A percentile compares a stretch with the other conserved stretches of the same genome.
Conservation (phyloP, 1,140 invertebrate genomes). For the Paralvinella palmiformis region DNA sequence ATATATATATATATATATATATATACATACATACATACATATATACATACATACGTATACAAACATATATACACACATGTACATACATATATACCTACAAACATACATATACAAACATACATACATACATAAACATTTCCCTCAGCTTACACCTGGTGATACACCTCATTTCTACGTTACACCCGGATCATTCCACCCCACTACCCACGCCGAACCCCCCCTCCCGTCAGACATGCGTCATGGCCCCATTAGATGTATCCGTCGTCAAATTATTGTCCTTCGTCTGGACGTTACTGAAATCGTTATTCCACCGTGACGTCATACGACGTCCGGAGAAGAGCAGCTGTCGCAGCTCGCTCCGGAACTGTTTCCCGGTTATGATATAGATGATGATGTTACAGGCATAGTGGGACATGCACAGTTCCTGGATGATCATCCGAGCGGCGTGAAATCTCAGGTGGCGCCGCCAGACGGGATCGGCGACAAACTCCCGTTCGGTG, state of each 20-base stretch:
- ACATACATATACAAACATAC: not conserved
- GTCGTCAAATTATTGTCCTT: not conserved
- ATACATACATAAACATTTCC: not conserved
- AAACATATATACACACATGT: not conserved
- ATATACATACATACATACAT: conserved; percentile 19
- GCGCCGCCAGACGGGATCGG: conserved; percentile 31
- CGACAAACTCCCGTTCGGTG: conserved; percentile 17
- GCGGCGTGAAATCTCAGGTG: conserved; percentile 37
- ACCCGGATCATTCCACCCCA: not conserved
- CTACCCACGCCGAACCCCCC: not conserved
- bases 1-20: conserved; percentile 8
- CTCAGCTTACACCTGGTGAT: not conserved
- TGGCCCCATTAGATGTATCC: not conserved
- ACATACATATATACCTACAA: not conserved
- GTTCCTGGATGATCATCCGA: conserved; percentile 34
- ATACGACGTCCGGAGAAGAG: conserved; percentile 14
- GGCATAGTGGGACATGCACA: conserved; percentile 45
- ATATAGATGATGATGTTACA: conserved; percentile 48
- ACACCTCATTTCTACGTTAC: not conserved
- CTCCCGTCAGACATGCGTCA: not conserved
- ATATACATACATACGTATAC: not conserved
- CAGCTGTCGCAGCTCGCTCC: conserved; percentile 29
- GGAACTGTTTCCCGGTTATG: conserved; percentile 40
- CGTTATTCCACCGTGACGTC: not conserved
- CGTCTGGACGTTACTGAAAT: not conserved